Conservation (phyloP, 2,888 invertebrate genomes). For the Drosophila kanekoi region DNA sequence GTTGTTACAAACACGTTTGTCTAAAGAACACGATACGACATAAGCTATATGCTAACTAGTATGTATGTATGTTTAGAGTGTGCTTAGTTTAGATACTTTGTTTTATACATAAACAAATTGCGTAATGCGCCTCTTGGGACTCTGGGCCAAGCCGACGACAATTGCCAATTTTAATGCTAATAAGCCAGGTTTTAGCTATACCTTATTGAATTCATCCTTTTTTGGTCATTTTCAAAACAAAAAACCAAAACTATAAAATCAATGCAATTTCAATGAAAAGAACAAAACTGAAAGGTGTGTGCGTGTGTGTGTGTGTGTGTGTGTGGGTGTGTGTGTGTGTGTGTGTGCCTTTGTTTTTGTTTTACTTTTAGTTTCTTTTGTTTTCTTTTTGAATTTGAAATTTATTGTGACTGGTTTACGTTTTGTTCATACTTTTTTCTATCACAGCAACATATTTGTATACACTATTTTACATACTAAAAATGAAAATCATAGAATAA, state of each 20-base stretch:
- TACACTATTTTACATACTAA: constrained; percentile 73
- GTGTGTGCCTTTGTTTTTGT: constrained; percentile 27
- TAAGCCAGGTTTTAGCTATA: constrained; percentile 5
- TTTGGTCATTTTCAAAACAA: constrained; percentile 13
- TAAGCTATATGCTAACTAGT: constrained; percentile 21
- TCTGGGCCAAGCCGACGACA: constrained; percentile 9
- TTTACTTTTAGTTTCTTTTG: constrained; percentile 24
- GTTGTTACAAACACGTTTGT: constrained; percentile 21
- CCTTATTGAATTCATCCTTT: neutral
- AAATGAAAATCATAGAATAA: constrained; percentile 41
- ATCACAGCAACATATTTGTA: constrained; percentile 82
- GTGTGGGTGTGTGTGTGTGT: constrained; percentile 21
- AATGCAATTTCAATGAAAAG: constrained; percentile 4
- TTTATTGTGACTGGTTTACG: constrained; percentile 77
- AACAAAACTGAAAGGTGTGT: constrained; percentile 12
- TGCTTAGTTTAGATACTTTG: constrained; percentile 21
- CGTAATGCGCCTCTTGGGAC: constrained; percentile 14
- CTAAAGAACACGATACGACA: constrained; percentile 2
- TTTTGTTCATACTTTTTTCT: constrained; percentile 77
- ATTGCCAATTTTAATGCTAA: constrained; percentile 10
- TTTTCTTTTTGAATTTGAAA: constrained; percentile 61
- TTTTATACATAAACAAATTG: constrained; percentile 53
- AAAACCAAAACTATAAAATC: neutral
- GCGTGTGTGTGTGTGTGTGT: constrained; percentile 20
- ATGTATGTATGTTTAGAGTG: constrained; percentile 2